Evolutionary conservation across 2,113 vertebrate species (phyloP).

Genomic region (Syngnathus typhle): DNA sequence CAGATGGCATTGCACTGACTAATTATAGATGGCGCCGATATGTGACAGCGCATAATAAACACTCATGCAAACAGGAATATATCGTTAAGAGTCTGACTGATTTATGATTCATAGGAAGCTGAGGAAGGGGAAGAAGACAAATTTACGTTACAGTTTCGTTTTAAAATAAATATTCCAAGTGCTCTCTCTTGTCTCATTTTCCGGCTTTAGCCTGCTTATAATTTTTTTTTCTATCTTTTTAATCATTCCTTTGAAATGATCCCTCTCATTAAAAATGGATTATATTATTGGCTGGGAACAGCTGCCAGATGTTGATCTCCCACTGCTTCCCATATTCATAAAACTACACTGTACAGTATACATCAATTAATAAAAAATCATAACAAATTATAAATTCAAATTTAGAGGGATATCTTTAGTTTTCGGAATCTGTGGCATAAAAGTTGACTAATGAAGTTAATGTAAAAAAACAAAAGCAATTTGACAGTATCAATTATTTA

Average conservation of each 20-base stretch:
- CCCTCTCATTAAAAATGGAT: neutral
- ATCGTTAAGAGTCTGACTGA: conserved; percentile 12
- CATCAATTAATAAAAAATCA: neutral
- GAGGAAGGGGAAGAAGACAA: neutral
- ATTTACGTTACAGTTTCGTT: neutral
- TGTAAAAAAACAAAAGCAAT: neutral
- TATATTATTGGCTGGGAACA: neutral
- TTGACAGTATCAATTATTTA: neutral
- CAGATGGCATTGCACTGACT: conserved; percentile 54
- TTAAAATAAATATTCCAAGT: neutral
- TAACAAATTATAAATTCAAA: neutral
- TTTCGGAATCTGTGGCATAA: too few species aligned
- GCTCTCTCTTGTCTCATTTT: neutral
- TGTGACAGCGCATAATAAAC: conserved; percentile 57
- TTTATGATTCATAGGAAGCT: conserved; percentile 32
- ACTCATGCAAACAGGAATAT: conserved; percentile 21
- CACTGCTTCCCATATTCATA: neutral
- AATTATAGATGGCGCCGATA: conserved; percentile 58
- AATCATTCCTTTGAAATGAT: neutral
- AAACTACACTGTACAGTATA: neutral
- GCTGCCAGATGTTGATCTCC: neutral
- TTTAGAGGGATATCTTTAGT: neutral
- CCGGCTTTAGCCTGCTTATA: neutral
- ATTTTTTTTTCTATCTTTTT: neutral
- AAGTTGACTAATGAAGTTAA: neutral